phyloP scores from a whole-genome alignment of 2,113 vertebrate species.

The Ceratotherium simum region DNA sequence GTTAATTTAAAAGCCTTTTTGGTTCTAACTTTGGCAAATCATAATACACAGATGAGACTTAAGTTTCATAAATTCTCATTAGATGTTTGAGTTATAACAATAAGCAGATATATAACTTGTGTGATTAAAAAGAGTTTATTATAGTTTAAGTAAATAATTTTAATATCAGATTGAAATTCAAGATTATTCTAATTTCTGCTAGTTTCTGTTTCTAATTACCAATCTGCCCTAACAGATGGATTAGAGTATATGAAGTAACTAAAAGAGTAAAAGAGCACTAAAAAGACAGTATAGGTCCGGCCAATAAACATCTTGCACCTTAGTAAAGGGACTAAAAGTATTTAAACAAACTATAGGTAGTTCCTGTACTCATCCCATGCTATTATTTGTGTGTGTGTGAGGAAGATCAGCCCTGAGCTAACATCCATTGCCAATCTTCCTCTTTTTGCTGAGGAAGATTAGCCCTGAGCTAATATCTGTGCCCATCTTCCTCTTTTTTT shows the following conservation, averaged over 20 bases:
- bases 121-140: background rate
- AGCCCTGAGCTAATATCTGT: too few relatives aligned
- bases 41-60: background rate
- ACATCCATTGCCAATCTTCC: too few relatives aligned
- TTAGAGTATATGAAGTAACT: background rate
- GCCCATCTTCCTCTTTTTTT: too few relatives aligned
- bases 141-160: background rate
- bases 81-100: conserved; percentile 26
- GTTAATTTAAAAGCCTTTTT: background rate
- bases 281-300: background rate
- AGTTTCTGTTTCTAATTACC: conserved; percentile 32
- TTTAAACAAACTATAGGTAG: conserved; percentile 1
- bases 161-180: conserved; percentile 35
- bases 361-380: background rate
- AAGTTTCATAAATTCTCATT: background rate
- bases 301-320: background rate
- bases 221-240: conserved; percentile 8
- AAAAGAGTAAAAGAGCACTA: conserved; percentile 34
- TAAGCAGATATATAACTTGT: background rate
- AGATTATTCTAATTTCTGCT: conserved; percentile 24
- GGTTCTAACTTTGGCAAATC: conserved; percentile 40
- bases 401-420: too few relatives aligned
- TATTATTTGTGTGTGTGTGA: background rate
- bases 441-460: too few relatives aligned
- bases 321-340: conserved; percentile 14